Evolutionary conservation across 2,113 vertebrate species (phyloP).

Genomic region (Zosterops hypoxanthus): DNA sequence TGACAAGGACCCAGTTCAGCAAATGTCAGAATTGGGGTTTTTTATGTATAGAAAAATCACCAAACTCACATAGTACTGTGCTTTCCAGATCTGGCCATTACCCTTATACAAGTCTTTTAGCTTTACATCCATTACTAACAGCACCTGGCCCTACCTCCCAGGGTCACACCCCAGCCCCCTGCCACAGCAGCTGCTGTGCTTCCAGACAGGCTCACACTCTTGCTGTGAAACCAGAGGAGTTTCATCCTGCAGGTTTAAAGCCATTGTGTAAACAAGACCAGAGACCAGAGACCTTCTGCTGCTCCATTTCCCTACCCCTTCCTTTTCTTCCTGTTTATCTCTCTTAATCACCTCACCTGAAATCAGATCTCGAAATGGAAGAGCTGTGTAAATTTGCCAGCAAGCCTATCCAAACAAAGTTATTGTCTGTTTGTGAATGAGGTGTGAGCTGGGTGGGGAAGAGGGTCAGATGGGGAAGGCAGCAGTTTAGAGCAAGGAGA

Average conservation of each 20-base stretch:
- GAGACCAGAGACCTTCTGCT: not conserved
- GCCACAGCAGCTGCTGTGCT: not conserved
- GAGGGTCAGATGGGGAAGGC: not conserved
- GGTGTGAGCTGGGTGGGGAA: not conserved
- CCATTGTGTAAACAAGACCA: not conserved
- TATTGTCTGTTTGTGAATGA: not conserved
- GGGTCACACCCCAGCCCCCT: not conserved
- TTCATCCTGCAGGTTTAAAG: not conserved
- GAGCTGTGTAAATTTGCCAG: conserved; percentile 8
- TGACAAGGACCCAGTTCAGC: not conserved
- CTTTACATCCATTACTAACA: not conserved
- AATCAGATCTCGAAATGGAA: not conserved
- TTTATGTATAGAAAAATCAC: not conserved
- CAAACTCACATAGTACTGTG: not conserved
- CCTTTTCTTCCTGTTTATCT: not conserved
- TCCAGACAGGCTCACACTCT: not conserved
- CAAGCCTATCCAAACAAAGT: not conserved
- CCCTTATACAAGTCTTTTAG: not conserved
- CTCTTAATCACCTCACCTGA: not conserved
- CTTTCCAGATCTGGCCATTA: not conserved
- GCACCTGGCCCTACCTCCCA: not conserved
- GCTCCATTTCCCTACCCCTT: too few species aligned
- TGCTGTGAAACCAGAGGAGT: not conserved
- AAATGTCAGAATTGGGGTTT: accelerated
- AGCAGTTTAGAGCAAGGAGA: not conserved